Evolutionary conservation across 2,888 invertebrate genomes (phyloP), one percentile per base, ranked within the genome.

Genomic region (Cheilosia pagana): DNA sequence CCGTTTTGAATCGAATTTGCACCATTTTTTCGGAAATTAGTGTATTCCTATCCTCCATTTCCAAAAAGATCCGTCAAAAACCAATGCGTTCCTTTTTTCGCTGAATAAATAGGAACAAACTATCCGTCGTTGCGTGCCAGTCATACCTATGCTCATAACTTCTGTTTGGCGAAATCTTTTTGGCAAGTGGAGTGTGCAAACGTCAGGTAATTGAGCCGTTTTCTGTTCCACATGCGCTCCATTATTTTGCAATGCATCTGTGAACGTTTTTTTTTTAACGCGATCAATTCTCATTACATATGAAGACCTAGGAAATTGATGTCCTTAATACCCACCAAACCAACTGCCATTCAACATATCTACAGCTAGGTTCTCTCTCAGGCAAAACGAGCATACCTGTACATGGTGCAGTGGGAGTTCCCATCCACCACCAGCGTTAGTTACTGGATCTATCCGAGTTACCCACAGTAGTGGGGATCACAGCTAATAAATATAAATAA

Each of bases 401-500:
- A 81, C 31, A 31, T 59, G 57, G 31, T n/a, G 1, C 74, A 74
- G 65, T 83, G 81, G 85, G 85, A 76, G 85, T 76, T 67, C 19
- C 81, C 75, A 81, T 65, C 50, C 62, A 82, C 68, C 70, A 67
- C 63, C 57, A 52, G 43, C 60, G 59, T 79, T 74, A 85, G 74
- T 70, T 65, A 70, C 65, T 59, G 16, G 55, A 71, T 75, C 74
- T 79, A 85, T 75, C 35, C 65, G 12, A 52, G 21, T 41, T 57
- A 14, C 23, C 12, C 28, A 8, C 28, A 28, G 50, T 45, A 79
- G 81, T 85, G 75, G 68, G 79, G 79, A 75, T 41, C 53, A 1
- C 21, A 65, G 50, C 67, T 28, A 79, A 79, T 57, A 83, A 63
- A 74, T 35, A 70, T 14, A 76, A 75, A 63, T 76, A 76, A 55